These are phyloP conservation scores for Trididemnum miniatum DNA, from an alignment of 23 tunicate species.

Conservation along the genomic window DNA sequence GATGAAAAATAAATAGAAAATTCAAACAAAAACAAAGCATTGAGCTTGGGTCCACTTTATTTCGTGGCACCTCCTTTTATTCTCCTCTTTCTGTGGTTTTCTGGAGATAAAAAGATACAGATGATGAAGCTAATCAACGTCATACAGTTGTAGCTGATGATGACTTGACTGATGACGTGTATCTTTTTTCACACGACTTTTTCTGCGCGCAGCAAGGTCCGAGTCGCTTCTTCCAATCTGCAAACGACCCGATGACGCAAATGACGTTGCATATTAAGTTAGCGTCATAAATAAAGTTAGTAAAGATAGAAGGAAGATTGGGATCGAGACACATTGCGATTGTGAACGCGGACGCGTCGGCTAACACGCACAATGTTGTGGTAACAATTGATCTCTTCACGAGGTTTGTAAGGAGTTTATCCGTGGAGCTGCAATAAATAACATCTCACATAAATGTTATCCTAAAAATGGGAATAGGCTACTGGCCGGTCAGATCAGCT, in stretches of 20 bases:
- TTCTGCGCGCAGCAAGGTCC: conserved; percentile 50
- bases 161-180: background rate
- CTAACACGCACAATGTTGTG: conserved; percentile 62
- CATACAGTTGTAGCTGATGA: too few relatives aligned
- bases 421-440: conserved; percentile 1
- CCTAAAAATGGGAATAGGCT: too few relatives aligned
- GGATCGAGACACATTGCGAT: conserved; percentile 38
- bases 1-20: too few relatives aligned
- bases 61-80: too few relatives aligned
- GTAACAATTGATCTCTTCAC: conserved; percentile 71
- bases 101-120: too few relatives aligned
- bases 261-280: conserved; percentile 79
- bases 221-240: conserved; percentile 77
- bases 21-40: too few relatives aligned
- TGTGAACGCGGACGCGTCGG: conserved; percentile 77
- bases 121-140: too few relatives aligned
- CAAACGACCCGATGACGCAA: conserved; percentile 77
- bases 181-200: background rate
- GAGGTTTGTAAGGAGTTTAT: conserved; percentile 51
- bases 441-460: background rate
- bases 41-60: too few relatives aligned
- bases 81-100: too few relatives aligned
- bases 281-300: conserved; percentile 66
- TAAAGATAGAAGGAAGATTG: conserved; percentile 43
- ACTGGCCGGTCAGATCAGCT: too few relatives aligned